A percentile compares a stretch with the other conserved stretches of the same genome.
phyloP scores from a whole-genome alignment of 1,140 invertebrate species.

The Microvelia longipes region DNA sequence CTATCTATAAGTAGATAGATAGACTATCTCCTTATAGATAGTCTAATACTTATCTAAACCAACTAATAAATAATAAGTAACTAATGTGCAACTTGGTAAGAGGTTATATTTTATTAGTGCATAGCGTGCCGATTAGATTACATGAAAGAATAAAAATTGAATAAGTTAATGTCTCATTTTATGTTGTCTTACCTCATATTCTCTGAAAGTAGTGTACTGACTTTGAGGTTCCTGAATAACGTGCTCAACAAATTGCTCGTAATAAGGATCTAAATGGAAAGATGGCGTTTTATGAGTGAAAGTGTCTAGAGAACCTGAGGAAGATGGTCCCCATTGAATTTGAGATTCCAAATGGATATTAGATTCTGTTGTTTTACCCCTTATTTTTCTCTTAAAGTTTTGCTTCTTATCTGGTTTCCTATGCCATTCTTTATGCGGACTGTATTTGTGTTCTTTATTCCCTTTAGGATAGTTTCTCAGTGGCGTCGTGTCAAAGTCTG shows the following conservation, averaged over 20 bases:
- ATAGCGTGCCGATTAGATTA: too few species aligned
- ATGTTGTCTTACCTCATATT: neutral
- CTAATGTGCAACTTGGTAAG: too few species aligned
- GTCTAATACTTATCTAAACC: too few species aligned
- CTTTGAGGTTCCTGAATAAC: neutral
- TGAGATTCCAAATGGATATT: neutral
- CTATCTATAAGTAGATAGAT: too few species aligned
- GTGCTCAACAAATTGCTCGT: neutral
- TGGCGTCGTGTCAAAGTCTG: neutral
- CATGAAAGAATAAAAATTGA: too few species aligned
- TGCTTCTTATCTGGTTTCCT: constrained; percentile 10
- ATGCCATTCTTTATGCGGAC: neutral
- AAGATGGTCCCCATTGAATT: neutral
- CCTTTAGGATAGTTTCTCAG: neutral
- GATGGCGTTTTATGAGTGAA: neutral
- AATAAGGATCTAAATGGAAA: neutral
- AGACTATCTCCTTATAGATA: too few species aligned
- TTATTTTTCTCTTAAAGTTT: neutral
- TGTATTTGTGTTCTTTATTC: neutral
- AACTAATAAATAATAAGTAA: too few species aligned
- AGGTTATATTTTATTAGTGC: too few species aligned
- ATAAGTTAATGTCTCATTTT: too few species aligned
- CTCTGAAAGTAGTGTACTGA: neutral
- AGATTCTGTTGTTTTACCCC: neutral
- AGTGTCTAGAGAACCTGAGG: neutral